Base-by-base conservation (phyloP, 1,140 invertebrate genomes). In the Cherax quadricarinatus region DNA sequence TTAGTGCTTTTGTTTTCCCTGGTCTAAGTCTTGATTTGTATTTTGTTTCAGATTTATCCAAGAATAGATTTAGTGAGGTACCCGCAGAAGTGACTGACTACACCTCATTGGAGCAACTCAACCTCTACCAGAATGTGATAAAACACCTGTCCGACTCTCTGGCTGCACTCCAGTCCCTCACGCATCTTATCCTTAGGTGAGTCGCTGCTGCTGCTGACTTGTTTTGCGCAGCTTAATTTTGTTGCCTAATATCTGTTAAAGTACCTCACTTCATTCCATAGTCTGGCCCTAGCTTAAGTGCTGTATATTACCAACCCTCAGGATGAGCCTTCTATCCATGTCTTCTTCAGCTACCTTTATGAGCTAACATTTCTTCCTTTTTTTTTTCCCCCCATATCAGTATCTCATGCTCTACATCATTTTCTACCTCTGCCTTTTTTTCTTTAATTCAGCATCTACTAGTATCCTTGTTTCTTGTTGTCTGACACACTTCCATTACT, bases 41-140 rank as follows among this genome's bases (percentile, higher is more conserved):
- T 66, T 66, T 5, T 51, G 24, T 84, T 79, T 24, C 97, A 99
- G 98, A 99, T 97, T 96, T 99, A 94, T 99, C 98, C 79, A 98
- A 98, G 95, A 99, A 99, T 95, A 96, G 97, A 94, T 97, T 99
- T 95, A 96, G 96, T 94, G 98, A 99, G 95, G 95, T 99, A 93
- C 98, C 98, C 82, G 96, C 97, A 94, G 98, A 98, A 96, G 96
- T 99, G 70, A 98, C 98, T 79, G 96, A 97, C 84, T 99, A 98
- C 95, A 95, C 96, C 93, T 98, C 97, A 95, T 96, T 99, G 94
- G 98, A 99, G 95, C 97, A 97, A 94, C 95, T 99, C 92, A 96
- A 98, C 94, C 96, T 98, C 91, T 98, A 98, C 95, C 98, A 99
- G 95, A 99, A 99, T 96, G 96, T 97, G 79, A 98, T 99, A 94